Conservation (phyloP, 2,113 vertebrate species). For the Brachypodius melanocephalos region DNA sequence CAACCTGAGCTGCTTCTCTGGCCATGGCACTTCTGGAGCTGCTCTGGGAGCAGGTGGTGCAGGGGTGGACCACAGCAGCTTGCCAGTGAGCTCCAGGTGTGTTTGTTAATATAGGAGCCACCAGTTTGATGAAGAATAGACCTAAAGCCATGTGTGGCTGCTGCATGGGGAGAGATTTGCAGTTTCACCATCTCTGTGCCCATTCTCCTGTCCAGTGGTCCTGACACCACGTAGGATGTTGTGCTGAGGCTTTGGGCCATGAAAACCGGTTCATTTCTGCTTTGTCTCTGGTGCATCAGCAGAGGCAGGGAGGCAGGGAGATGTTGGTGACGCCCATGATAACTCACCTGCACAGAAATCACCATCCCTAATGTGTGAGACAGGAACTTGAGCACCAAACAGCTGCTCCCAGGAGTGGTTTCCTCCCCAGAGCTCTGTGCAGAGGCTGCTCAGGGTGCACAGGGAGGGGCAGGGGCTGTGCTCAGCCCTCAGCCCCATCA, state of each 20-base stretch:
- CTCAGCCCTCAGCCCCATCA: fast-evolving
- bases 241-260: background rate
- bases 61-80: background rate
- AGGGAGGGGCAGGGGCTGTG: fast-evolving
- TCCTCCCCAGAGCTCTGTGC: background rate
- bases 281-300: fast-evolving
- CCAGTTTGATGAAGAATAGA: background rate
- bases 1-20: background rate
- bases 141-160: background rate
- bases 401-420: background rate
- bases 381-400: fast-evolving
- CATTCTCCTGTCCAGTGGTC: fast-evolving
- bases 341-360: background rate
- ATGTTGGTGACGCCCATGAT: fast-evolving
- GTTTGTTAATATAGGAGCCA: fast-evolving
- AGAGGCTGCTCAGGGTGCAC: fast-evolving
- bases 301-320: background rate
- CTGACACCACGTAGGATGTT: fast-evolving
- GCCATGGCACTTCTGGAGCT: fast-evolving
- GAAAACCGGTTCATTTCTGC: background rate
- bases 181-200: background rate
- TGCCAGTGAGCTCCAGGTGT: background rate
- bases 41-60: fast-evolving
- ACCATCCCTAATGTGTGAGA: fast-evolving
- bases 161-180: fast-evolving